A percentile compares a stretch with the other conserved stretches of the same genome.
Evolutionary conservation across 2,797 vertebrate species (phyloP).

Genomic region (Australoheros facetus): DNA sequence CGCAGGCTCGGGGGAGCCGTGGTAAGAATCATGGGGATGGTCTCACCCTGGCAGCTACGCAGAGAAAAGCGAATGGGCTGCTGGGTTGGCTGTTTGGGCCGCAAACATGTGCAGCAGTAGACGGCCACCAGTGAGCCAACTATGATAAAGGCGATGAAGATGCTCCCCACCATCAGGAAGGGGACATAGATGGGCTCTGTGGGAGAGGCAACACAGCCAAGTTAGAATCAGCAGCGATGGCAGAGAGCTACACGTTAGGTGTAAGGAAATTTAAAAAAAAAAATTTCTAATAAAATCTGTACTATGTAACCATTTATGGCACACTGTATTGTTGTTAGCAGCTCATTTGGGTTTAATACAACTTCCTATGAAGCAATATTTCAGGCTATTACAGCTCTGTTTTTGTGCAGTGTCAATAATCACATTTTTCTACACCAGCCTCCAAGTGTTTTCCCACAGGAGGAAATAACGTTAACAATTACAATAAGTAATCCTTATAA

Average conservation of each 20-base stretch:
- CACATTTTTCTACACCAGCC: background rate
- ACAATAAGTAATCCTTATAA: background rate
- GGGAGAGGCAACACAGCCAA: background rate
- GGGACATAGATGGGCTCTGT: conserved; percentile 96
- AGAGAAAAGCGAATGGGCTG: conserved; percentile 94
- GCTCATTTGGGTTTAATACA: background rate
- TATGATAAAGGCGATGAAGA: conserved; percentile 96
- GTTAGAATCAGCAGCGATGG: background rate
- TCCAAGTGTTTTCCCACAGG: background rate
- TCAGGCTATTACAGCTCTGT: background rate
- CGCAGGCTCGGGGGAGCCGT: conserved; percentile 85
- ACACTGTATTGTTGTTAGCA: background rate
- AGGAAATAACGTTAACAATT: background rate
- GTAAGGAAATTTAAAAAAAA: background rate
- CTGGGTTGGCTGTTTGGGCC: conserved; percentile 92
- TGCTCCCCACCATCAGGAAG: conserved; percentile 96
- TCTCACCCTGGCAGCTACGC: conserved; percentile 93
- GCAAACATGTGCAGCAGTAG: conserved; percentile 96
- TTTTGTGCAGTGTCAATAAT: background rate
- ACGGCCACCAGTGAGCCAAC: conserved; percentile 93
- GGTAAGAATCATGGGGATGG: conserved; percentile 96
- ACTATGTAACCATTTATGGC: background rate
- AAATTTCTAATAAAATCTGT: background rate
- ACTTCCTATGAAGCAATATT: background rate
- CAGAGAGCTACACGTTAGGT: background rate